Evolutionary conservation across 2,888 invertebrate genomes (phyloP).

Genomic region (Magallana nippona): DNA sequence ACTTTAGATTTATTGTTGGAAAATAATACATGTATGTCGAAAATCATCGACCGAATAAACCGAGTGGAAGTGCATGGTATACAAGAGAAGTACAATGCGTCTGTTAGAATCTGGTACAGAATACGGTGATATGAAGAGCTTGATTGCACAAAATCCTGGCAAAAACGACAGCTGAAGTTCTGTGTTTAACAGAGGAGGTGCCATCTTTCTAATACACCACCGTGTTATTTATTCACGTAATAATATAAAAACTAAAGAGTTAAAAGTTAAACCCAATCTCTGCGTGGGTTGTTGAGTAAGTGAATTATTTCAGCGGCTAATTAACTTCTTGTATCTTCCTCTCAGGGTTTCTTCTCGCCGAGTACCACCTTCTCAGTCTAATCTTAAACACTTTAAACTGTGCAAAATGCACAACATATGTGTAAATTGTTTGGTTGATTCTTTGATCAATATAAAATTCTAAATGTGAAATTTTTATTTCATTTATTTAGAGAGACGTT

Average conservation of each 20-base stretch:
- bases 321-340: slow-evolving; percentile 16
- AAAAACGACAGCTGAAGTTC: neutral
- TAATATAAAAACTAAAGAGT: neutral
- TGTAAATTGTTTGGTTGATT: no score
- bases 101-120: neutral
- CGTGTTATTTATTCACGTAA: neutral
- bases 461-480: neutral
- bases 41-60: no score
- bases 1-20: no score
- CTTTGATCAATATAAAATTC: no score
- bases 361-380: slow-evolving; percentile 21
- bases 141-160: neutral
- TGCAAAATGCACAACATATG: neutral
- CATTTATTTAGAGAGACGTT: neutral
- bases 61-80: no score
- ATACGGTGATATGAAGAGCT: neutral
- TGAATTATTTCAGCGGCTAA: slow-evolving; percentile 11
- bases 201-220: slow-evolving; percentile 3
- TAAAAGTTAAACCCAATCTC: slow-evolving; percentile 3
- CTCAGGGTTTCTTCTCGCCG: neutral
- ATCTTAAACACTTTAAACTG: neutral
- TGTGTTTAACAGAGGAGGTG: neutral
- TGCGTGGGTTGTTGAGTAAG: slow-evolving; percentile 15
- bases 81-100: no score
- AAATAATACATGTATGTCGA: no score